Conservation (phyloP, 1,140 invertebrate species). For the Pararge aegeria region DNA sequence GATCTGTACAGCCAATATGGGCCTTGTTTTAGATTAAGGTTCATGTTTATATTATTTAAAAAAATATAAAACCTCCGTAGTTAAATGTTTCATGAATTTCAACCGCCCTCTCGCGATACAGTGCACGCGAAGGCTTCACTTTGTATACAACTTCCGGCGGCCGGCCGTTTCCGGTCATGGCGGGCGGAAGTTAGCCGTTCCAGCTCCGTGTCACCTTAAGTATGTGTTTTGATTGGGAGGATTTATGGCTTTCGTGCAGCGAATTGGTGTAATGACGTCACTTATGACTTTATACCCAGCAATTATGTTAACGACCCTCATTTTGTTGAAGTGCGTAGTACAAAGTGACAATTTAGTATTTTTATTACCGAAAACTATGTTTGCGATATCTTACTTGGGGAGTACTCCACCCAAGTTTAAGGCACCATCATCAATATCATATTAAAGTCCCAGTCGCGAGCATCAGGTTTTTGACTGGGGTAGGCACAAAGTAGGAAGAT, state of each 20-base stretch:
- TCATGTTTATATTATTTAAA: too few species aligned
- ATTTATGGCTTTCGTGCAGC: slow-evolving; percentile 58
- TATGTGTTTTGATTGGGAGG: slow-evolving; percentile 66
- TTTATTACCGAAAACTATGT: too few species aligned
- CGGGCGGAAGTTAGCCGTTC: slow-evolving; percentile 61
- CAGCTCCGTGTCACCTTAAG: slow-evolving; percentile 71
- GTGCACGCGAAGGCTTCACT: slow-evolving; percentile 71
- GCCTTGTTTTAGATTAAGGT: too few species aligned
- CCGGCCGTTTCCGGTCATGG: slow-evolving; percentile 58
- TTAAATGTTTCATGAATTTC: slow-evolving; percentile 7
- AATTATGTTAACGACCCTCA: slow-evolving; percentile 18
- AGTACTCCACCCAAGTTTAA: too few species aligned
- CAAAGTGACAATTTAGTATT: too few species aligned
- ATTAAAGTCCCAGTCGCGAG: too few species aligned
- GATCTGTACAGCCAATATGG: too few species aligned
- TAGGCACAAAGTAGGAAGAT: too few species aligned
- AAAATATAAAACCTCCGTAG: neutral
- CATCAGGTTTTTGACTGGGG: too few species aligned
- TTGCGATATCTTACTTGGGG: too few species aligned
- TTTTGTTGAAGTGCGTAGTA: neutral
- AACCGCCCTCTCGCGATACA: slow-evolving; percentile 3
- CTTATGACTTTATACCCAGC: slow-evolving; percentile 17
- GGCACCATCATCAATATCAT: too few species aligned
- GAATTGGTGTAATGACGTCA: slow-evolving; percentile 45
- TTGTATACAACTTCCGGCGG: slow-evolving; percentile 75